phyloP scores from a whole-genome alignment of 2,888 invertebrate genomes.

The Helleia helle region DNA sequence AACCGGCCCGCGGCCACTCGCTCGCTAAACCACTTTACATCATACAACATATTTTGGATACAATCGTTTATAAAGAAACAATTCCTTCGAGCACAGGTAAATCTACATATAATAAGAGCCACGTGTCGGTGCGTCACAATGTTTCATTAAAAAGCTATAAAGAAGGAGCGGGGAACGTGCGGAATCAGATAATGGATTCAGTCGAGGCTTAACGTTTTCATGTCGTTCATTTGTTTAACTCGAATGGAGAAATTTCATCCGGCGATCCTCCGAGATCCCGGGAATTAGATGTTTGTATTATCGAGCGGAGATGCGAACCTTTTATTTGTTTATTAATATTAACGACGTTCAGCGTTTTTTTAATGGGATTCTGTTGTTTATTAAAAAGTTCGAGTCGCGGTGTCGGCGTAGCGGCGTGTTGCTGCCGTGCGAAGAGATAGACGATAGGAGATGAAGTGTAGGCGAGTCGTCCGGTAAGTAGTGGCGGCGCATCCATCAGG shows the following conservation, averaged over 20 bases:
- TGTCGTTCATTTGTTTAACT: slow-evolving; percentile 6
- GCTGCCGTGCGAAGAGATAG: too few species aligned
- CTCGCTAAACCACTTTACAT: too few species aligned
- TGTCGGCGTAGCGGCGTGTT: too few species aligned
- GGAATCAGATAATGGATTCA: slow-evolving; percentile 1
- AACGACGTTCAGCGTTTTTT: slow-evolving; percentile 4
- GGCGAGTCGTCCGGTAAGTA: too few species aligned
- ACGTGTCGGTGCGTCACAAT: not conserved
- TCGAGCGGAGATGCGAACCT: not conserved
- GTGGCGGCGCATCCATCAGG: too few species aligned
- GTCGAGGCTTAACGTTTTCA: slow-evolving; percentile 1
- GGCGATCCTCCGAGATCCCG: not conserved
- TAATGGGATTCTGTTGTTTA: not conserved
- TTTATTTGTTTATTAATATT: not conserved
- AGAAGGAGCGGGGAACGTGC: not conserved
- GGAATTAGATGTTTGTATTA: slow-evolving; percentile 2
- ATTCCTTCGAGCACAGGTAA: too few species aligned
- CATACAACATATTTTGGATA: too few species aligned
- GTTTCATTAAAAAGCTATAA: not conserved
- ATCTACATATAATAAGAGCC: too few species aligned
- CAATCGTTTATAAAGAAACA: too few species aligned
- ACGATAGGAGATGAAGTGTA: too few species aligned
- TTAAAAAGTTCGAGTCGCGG: too few species aligned
- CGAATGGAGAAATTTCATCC: not conserved
- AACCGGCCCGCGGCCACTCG: too few species aligned